These are phyloP conservation scores for Neoniphon sammara DNA, from an alignment of 2,797 vertebrate genomes.

Conservation along the genomic window DNA sequence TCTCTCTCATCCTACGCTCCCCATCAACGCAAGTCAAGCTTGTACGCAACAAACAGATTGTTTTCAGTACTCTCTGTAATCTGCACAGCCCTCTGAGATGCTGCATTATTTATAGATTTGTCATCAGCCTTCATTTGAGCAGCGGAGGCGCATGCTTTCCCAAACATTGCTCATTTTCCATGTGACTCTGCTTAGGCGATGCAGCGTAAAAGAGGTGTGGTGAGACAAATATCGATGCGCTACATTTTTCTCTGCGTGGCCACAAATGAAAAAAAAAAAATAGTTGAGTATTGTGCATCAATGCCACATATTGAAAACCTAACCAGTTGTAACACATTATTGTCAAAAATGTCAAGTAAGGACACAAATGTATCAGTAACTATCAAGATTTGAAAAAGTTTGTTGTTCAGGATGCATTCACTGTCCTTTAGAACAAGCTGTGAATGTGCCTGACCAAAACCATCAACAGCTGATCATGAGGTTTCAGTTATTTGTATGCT, in stretches of 20 bases:
- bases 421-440: background rate
- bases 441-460: background rate
- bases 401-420: too few relatives aligned
- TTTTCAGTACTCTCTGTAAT: constrained; percentile 46
- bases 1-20: constrained; percentile 43
- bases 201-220: background rate
- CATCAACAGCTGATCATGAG: background rate
- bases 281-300: constrained; percentile 26
- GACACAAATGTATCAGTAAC: background rate
- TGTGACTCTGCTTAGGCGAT: constrained; percentile 8
- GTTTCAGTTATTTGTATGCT: too few relatives aligned
- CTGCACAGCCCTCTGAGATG: constrained; percentile 32
- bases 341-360: constrained; percentile 5
- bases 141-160: constrained; percentile 25
- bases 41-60: constrained; percentile 38
- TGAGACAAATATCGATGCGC: constrained; percentile 3
- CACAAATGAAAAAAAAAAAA: constrained; percentile 21
- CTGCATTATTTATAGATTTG: constrained; percentile 55
- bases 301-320: constrained; percentile 33
- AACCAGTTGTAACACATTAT: constrained; percentile 39
- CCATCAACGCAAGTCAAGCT: constrained; percentile 31
- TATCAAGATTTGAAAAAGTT: background rate
- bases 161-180: constrained; percentile 36
- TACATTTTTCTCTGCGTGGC: constrained; percentile 13
- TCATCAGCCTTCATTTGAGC: constrained; percentile 32